A percentile compares a stretch with the other conserved stretches of the same genome.
phyloP scores from a whole-genome alignment of 2,113 vertebrate genomes.

The Nyctibius bracteatus region DNA sequence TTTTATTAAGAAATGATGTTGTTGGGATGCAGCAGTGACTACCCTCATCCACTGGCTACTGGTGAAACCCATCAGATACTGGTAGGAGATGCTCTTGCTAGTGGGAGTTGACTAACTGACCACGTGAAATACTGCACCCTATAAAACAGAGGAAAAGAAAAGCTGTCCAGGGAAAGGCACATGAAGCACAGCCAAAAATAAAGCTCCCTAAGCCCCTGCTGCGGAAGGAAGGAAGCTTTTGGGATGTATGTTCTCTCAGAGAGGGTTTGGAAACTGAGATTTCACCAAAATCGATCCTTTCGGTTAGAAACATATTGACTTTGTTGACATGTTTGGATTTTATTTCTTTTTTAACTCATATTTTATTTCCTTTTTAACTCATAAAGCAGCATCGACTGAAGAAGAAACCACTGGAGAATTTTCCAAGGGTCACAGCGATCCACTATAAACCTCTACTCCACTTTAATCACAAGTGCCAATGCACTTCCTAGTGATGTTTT shows the following conservation, averaged over 20 bases:
- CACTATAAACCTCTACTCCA: neutral
- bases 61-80: neutral
- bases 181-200: neutral
- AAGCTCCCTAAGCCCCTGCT: fast-evolving
- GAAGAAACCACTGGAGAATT: neutral
- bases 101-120: fast-evolving
- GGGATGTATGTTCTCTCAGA: neutral
- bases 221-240: neutral
- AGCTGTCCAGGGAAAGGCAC: neutral
- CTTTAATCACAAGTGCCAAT: neutral
- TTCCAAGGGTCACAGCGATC: neutral
- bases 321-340: neutral
- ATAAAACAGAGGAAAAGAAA: neutral
- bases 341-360: neutral
- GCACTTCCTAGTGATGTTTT: neutral
- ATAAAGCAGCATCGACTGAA: neutral
- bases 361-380: neutral
- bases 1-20: neutral
- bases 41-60: neutral
- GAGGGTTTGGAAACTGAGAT: neutral
- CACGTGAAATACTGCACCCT: neutral
- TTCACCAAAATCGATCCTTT: neutral
- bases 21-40: neutral
- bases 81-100: neutral
- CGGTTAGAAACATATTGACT: neutral